Evolutionary conservation across 2,113 vertebrate species (phyloP).

Genomic region (Vulpes ferrilata): DNA sequence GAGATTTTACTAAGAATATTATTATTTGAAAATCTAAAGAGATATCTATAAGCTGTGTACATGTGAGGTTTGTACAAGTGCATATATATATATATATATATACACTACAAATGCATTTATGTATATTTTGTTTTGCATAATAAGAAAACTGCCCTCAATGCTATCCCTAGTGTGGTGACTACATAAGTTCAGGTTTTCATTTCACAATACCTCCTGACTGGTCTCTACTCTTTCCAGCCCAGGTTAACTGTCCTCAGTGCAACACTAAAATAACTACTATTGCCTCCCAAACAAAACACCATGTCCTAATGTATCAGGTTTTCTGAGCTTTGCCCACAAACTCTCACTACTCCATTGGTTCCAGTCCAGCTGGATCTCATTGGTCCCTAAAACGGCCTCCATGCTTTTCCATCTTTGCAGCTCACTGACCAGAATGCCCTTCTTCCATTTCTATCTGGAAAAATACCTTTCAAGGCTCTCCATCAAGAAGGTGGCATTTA

Average conservation of each 20-base stretch:
- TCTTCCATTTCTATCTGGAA: not conserved
- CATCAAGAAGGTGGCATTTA: not conserved
- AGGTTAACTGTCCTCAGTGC: not conserved
- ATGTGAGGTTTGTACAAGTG: not conserved
- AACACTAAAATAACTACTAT: not conserved
- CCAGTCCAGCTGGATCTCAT: not conserved
- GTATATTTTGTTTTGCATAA: not conserved
- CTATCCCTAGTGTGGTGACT: not conserved
- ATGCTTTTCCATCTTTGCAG: not conserved
- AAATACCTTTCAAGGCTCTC: not conserved
- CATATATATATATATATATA: not conserved
- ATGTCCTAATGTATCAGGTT: not conserved
- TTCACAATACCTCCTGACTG: not conserved
- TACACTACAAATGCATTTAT: not conserved
- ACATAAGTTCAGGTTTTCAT: not conserved
- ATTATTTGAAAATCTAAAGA: slow-evolving; percentile 46
- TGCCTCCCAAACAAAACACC: not conserved
- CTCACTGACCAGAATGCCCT: not conserved
- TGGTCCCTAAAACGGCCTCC: not conserved
- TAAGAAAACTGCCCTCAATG: not conserved
- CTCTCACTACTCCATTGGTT: not conserved
- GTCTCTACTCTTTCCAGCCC: not conserved
- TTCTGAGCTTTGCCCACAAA: not conserved
- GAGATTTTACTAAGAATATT: slow-evolving; percentile 33
- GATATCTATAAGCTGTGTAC: not conserved